Percentiles rank a stretch among this genome's conserved stretches.
phyloP scores from a whole-genome alignment of 2,797 vertebrate species.

The Rhabdomys pumilio region DNA sequence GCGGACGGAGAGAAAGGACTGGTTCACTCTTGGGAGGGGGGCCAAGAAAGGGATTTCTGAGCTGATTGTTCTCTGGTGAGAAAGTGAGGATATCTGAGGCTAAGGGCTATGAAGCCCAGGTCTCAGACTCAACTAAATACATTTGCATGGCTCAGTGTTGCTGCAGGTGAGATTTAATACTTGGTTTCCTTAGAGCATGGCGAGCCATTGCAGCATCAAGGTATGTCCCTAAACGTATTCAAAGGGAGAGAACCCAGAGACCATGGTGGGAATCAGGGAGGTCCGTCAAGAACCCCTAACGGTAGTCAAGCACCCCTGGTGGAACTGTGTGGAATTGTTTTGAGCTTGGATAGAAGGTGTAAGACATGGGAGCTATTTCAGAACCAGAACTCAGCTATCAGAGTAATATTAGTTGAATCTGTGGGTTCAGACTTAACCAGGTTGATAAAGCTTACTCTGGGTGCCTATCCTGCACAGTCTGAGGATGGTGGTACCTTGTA shows the following conservation, averaged over 20 bases:
- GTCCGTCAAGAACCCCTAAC: neutral
- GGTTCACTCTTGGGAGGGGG: neutral
- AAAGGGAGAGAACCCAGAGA: neutral
- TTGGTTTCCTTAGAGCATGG: conserved; percentile 1
- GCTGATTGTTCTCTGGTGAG: neutral
- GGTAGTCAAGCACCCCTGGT: too few relatives aligned
- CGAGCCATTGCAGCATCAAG: neutral
- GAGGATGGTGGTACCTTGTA: neutral
- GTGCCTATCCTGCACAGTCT: neutral
- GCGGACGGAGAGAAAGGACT: neutral
- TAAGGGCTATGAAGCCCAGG: neutral
- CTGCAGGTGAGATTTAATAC: neutral
- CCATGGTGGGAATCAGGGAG: neutral
- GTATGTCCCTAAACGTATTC: neutral
- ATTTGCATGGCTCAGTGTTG: neutral
- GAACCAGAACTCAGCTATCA: neutral
- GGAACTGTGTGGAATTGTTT: neutral
- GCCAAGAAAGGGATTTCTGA: neutral
- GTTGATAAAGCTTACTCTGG: neutral
- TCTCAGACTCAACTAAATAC: neutral
- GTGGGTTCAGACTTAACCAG: neutral
- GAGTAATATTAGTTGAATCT: neutral
- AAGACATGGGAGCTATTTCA: neutral
- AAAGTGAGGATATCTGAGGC: neutral
- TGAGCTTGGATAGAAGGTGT: neutral